Evolutionary conservation across 2,888 invertebrate genomes (phyloP).

Genomic region (Caenorhabditis sulstoni): DNA sequence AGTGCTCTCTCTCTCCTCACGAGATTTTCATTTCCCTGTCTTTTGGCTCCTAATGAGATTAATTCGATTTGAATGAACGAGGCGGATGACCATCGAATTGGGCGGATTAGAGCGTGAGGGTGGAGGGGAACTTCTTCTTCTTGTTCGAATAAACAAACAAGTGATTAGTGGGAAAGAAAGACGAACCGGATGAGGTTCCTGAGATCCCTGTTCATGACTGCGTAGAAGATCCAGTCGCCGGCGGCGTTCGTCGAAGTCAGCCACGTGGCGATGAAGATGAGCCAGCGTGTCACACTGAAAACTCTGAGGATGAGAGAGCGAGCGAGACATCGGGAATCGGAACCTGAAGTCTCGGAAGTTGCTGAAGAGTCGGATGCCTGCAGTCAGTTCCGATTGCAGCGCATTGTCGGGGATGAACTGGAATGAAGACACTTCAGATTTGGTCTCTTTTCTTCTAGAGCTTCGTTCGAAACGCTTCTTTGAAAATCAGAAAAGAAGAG

Average conservation of each 20-base stretch:
- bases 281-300: conserved; percentile 66
- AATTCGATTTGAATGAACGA: conserved; percentile 6
- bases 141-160: too few species aligned
- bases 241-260: conserved; percentile 78
- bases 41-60: conserved; percentile 36
- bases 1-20: conserved; percentile 21
- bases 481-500: conserved; percentile 23
- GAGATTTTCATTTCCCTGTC: conserved; percentile 41
- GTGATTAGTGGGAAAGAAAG: neutral
- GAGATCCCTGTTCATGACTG: conserved; percentile 78
- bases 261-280: conserved; percentile 74
- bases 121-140: too few species aligned
- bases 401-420: conserved; percentile 63
- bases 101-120: conserved; percentile 42
- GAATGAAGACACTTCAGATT: too few species aligned
- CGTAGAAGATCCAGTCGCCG: conserved; percentile 79
- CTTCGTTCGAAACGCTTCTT: conserved; percentile 12
- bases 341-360: conserved; percentile 68
- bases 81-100: conserved; percentile 31
- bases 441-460: conserved; percentile 4
- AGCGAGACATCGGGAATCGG: too few species aligned
- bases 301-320: too few species aligned
- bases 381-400: conserved; percentile 65
- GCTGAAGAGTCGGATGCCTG: conserved; percentile 65
- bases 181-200: conserved; percentile 76